Conservation (phyloP, 2,797 vertebrate genomes). For the Myiothlypis coronata region DNA sequence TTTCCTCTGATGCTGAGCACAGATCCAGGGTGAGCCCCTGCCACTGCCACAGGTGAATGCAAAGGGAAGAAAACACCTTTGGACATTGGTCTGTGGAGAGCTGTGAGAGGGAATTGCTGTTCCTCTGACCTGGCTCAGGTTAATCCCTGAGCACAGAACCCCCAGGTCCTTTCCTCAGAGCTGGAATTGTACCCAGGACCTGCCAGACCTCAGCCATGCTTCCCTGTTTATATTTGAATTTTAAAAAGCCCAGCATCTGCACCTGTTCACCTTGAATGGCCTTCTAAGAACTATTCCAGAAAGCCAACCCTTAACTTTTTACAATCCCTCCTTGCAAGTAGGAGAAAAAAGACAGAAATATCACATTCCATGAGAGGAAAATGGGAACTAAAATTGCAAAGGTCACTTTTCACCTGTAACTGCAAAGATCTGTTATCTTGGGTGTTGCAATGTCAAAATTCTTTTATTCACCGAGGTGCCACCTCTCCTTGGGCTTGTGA, state of each 20-base stretch:
- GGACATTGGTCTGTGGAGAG: not conserved
- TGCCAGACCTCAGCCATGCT: not conserved
- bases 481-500: not conserved
- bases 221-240: not conserved
- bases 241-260: not conserved
- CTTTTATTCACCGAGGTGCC: not conserved
- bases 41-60: not conserved
- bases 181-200: not conserved
- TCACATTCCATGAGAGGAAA: not conserved
- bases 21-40: not conserved
- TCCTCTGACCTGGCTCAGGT: not conserved
- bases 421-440: not conserved
- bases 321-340: not conserved
- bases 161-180: not conserved
- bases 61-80: not conserved
- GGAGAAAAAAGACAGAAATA: not conserved
- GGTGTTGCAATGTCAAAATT: not conserved
- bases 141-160: not conserved
- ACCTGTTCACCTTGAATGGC: not conserved
- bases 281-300: not conserved
- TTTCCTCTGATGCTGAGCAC: not conserved
- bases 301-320: not conserved
- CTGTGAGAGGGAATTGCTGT: not conserved
- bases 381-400: not conserved
- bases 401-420: not conserved